These are phyloP conservation scores for Campoplex nolae DNA, from an alignment of 2,888 invertebrate genomes.

Conservation along the genomic window DNA sequence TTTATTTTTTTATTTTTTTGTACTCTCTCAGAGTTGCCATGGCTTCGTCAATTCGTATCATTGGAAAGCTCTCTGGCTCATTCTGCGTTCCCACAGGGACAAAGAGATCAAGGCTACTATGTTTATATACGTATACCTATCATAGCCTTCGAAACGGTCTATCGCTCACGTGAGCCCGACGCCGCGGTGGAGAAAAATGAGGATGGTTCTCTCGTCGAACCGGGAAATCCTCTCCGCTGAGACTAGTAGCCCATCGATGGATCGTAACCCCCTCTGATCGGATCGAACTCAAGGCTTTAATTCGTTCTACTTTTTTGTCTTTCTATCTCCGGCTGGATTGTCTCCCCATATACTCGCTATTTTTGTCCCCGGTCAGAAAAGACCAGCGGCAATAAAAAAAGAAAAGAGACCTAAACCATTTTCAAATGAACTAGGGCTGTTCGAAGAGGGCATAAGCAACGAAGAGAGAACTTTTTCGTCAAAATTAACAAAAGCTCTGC, in stretches of 20 bases:
- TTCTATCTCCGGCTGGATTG: conserved; percentile 23
- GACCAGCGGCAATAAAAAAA: conserved; percentile 20
- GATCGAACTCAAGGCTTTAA: conserved; percentile 54
- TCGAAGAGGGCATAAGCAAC: neutral
- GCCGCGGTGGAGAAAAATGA: conserved; percentile 62
- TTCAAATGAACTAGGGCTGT: neutral
- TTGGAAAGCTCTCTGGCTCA: conserved; percentile 52
- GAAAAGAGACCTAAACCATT: conserved; percentile 16
- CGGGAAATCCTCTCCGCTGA: conserved; percentile 59
- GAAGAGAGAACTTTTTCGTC: neutral
- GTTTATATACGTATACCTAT: conserved; percentile 19
- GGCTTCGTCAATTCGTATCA: conserved; percentile 58
- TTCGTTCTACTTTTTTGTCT: conserved; percentile 22
- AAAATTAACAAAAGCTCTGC: neutral
- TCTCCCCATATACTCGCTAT: neutral
- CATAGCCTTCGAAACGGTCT: conserved; percentile 38
- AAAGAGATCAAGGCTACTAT: conserved; percentile 28
- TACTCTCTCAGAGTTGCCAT: conserved; percentile 30
- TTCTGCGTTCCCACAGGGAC: conserved; percentile 48
- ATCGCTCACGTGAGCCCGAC: conserved; percentile 52
- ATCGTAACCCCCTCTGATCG: conserved; percentile 50
- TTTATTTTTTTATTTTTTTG: neutral
- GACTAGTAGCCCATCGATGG: conserved; percentile 58
- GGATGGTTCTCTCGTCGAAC: conserved; percentile 58
- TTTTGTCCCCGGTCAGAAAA: conserved; percentile 14